phyloP scores from a whole-genome alignment of 1,140 invertebrate species.

The Lepidurus apus region DNA sequence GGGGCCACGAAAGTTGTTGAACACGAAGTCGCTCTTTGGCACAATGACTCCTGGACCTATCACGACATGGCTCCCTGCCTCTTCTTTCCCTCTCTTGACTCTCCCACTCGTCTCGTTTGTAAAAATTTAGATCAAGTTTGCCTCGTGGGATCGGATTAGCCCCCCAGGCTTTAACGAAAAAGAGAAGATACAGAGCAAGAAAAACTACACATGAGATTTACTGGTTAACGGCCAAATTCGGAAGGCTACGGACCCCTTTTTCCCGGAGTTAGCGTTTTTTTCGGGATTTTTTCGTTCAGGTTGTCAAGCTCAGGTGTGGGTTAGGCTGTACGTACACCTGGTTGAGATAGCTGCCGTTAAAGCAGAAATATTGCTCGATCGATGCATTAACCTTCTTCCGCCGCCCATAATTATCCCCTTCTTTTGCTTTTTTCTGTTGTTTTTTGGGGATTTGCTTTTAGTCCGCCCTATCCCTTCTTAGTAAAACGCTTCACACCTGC shows the following conservation, averaged over 20 bases:
- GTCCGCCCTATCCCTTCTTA: neutral
- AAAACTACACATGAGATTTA: neutral
- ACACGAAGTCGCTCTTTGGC: constrained; percentile 12
- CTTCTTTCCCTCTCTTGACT: neutral
- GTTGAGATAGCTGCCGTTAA: too few relatives aligned
- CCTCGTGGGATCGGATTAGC: neutral
- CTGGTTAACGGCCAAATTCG: constrained; percentile 4
- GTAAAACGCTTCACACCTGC: neutral
- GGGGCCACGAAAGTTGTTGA: neutral
- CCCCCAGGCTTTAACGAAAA: neutral
- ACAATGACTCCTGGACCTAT: neutral
- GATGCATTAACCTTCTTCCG: neutral
- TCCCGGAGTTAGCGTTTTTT: neutral
- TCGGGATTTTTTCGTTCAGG: neutral
- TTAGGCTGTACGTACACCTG: too few relatives aligned
- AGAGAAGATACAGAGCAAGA: neutral
- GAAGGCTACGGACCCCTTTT: neutral
- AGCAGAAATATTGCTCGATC: too few relatives aligned
- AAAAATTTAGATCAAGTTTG: neutral
- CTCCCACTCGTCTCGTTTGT: constrained; percentile 11
- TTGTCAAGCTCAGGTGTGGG: neutral
- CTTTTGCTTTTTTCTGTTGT: neutral
- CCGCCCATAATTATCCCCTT: neutral
- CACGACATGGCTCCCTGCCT: neutral
- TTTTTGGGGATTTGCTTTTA: neutral